A percentile compares a stretch with the other conserved stretches of the same genome.
These are phyloP conservation scores for Ophraella communa DNA, from an alignment of 2,888 invertebrate genomes.

Conservation along the genomic window DNA sequence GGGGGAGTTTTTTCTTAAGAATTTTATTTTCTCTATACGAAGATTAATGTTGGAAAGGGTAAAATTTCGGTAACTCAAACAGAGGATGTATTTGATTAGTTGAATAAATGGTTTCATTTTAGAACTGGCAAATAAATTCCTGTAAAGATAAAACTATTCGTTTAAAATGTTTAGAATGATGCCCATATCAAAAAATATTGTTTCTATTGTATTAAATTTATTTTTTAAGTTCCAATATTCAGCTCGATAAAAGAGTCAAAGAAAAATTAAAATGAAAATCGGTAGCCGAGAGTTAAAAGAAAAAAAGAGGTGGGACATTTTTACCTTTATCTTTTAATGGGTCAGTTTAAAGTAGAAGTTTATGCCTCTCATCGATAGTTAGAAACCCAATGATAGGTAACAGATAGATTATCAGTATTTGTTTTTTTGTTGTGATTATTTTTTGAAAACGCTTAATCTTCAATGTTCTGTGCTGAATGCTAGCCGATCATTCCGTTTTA, in stretches of 20 bases:
- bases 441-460: too few species aligned
- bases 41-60: neutral
- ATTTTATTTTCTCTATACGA: neutral
- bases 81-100: neutral
- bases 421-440: too few species aligned
- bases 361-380: too few species aligned
- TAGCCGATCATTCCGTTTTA: too few species aligned
- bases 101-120: neutral
- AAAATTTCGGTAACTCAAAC: neutral
- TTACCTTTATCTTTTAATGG: neutral
- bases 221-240: neutral
- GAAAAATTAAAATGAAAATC: neutral
- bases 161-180: too few species aligned
- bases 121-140: neutral
- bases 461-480: too few species aligned
- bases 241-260: neutral
- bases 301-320: neutral
- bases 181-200: too few species aligned
- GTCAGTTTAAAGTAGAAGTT: neutral
- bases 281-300: neutral
- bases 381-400: too few species aligned
- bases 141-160: too few species aligned
- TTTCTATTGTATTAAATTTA: neutral
- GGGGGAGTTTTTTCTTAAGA: slow-evolving; percentile 22
- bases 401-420: too few species aligned